Evolutionary conservation across 2,797 vertebrate genomes (phyloP).

Genomic region (Apogon talboti): DNA sequence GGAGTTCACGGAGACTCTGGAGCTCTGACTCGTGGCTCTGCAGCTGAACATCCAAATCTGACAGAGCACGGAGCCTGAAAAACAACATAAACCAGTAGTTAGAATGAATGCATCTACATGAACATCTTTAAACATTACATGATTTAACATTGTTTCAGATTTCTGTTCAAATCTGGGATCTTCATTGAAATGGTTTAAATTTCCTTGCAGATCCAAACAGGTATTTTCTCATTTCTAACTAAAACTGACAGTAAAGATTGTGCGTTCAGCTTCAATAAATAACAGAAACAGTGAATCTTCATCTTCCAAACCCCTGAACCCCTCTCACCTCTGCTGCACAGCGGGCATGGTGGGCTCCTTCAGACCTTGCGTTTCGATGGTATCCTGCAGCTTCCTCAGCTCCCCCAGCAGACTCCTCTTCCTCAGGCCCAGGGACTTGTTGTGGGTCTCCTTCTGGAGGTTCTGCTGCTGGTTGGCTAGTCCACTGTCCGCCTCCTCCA

Average conservation of each 20-base stretch:
- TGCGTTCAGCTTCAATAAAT: too few species aligned
- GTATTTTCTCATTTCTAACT: too few species aligned
- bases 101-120: too few species aligned
- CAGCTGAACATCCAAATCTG: conserved; percentile 86
- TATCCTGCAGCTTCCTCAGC: conserved; percentile 85
- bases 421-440: conserved; percentile 76
- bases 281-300: too few species aligned
- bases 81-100: background rate
- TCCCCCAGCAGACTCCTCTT: conserved; percentile 82
- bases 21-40: conserved; percentile 84
- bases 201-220: too few species aligned
- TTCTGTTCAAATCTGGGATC: too few species aligned
- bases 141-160: too few species aligned
- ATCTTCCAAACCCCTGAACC: background rate
- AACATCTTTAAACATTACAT: background rate
- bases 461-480: conserved; percentile 73
- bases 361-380: conserved; percentile 84
- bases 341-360: conserved; percentile 94
- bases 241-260: too few species aligned
- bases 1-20: conserved; percentile 79
- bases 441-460: conserved; percentile 76
- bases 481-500: conserved; percentile 72
- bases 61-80: conserved; percentile 87
- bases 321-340: conserved; percentile 90
- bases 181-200: too few species aligned